phyloP scores from a whole-genome alignment of 2,888 invertebrate species.

The Dolichomitus sp. region DNA sequence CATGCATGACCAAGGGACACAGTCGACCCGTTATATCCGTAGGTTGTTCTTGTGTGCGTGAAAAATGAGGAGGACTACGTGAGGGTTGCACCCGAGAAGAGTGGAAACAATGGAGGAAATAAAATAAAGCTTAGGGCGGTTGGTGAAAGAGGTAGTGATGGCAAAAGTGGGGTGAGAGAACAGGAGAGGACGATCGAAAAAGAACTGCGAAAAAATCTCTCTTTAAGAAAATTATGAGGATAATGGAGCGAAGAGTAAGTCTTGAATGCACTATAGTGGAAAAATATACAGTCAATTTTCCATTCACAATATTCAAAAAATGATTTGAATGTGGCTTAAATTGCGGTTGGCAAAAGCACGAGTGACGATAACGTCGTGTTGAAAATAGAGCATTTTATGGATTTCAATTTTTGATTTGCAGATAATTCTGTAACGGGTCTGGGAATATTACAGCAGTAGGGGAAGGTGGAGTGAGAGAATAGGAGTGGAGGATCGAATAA shows the following conservation, averaged over 20 bases:
- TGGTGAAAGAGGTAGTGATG: constrained; percentile 65
- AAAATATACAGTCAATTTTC: too few species aligned
- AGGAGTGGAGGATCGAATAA: too few species aligned
- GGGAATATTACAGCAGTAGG: too few species aligned
- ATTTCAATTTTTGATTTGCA: too few species aligned
- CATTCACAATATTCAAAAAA: too few species aligned
- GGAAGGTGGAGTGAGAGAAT: too few species aligned
- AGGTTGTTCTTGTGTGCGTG: constrained; percentile 72
- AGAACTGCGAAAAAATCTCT: constrained; percentile 68
- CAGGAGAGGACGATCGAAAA: constrained; percentile 60
- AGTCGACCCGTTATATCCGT: constrained; percentile 40
- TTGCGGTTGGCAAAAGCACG: too few species aligned
- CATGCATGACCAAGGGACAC: constrained; percentile 9
- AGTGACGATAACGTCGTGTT: too few species aligned
- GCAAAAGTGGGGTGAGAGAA: constrained; percentile 44
- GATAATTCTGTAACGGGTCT: too few species aligned
- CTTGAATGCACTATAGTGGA: too few species aligned
- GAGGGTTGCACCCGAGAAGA: constrained; percentile 77
- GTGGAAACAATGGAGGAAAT: constrained; percentile 84
- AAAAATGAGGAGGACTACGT: constrained; percentile 81
- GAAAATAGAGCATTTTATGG: too few species aligned
- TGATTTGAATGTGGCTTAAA: too few species aligned
- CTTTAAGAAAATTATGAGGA: constrained; percentile 72
- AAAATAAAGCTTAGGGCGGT: constrained; percentile 81
- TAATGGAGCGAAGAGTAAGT: not conserved